These are phyloP conservation scores for Drymonia ruficornis DNA, from an alignment of 2,888 invertebrate species.

Conservation along the genomic window DNA sequence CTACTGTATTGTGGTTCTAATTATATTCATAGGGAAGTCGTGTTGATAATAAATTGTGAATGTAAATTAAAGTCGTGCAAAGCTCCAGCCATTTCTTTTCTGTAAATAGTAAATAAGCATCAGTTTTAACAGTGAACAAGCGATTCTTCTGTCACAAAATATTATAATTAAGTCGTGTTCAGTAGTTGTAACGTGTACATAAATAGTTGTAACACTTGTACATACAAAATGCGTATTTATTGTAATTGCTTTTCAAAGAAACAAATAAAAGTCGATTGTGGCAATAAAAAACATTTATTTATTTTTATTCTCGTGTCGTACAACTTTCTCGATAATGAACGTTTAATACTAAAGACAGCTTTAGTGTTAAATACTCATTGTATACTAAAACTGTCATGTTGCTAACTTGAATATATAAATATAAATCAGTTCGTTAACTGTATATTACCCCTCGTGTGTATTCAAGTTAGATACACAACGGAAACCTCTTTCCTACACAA, in stretches of 20 bases:
- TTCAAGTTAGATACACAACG: conserved; percentile 5
- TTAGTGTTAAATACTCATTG: conserved; percentile 36
- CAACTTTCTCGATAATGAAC: conserved; percentile 35
- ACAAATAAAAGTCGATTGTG: conserved; percentile 70
- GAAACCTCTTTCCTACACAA: background rate
- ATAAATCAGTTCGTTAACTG: background rate
- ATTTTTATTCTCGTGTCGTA: conserved; percentile 45
- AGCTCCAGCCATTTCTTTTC: background rate
- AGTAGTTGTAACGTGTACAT: conserved; percentile 60
- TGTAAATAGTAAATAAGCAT: conserved; percentile 53
- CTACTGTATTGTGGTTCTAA: no score
- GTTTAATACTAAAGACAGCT: conserved; percentile 30
- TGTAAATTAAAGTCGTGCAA: conserved; percentile 6
- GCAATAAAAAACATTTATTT: conserved; percentile 82
- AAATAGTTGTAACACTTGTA: conserved; percentile 36
- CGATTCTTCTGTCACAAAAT: conserved; percentile 45
- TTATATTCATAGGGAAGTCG: no score
- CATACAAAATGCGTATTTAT: conserved; percentile 66
- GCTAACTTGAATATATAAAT: conserved; percentile 1
- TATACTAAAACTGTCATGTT: conserved; percentile 3
- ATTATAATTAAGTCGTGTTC: conserved; percentile 61
- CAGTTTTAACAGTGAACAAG: conserved; percentile 71
- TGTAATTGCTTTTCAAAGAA: conserved; percentile 61
- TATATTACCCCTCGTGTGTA: no score
- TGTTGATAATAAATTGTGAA: no score